Evolutionary conservation across 2,113 vertebrate genomes (phyloP).

Genomic region (Eonycteris spelaea): DNA sequence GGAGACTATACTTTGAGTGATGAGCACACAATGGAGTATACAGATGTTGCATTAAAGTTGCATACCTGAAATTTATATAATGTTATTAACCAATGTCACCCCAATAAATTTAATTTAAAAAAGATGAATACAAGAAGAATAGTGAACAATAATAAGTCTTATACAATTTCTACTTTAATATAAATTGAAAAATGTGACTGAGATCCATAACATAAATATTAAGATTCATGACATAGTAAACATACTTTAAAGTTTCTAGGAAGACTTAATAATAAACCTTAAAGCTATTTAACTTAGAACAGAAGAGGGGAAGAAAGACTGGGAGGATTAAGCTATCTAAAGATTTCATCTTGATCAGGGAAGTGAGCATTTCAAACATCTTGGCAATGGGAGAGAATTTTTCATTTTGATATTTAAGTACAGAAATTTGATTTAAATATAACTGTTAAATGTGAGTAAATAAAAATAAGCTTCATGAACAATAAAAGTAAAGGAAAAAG

Average conservation of each 20-base stretch:
- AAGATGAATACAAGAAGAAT: neutral
- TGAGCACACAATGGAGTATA: too few species aligned
- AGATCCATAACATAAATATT: neutral
- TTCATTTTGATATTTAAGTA: neutral
- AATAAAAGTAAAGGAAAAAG: neutral
- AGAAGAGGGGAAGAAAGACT: neutral
- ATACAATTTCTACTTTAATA: neutral
- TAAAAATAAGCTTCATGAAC: neutral
- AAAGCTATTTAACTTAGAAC: neutral
- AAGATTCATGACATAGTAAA: neutral
- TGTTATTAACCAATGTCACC: too few species aligned
- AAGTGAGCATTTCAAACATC: neutral
- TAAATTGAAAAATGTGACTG: neutral
- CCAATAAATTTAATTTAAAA: too few species aligned
- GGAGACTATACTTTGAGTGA: too few species aligned
- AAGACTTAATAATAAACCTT: neutral
- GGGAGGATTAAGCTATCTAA: neutral
- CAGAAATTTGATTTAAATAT: neutral
- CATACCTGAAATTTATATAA: too few species aligned
- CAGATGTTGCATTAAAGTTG: too few species aligned
- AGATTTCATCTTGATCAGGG: neutral
- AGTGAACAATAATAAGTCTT: neutral
- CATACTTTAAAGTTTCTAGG: neutral
- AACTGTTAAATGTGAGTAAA: neutral
- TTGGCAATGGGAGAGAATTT: neutral